Percentiles rank a stretch among this genome's conserved stretches.
Conservation (phyloP, 2,888 invertebrate species). For the Apantesis nais region DNA sequence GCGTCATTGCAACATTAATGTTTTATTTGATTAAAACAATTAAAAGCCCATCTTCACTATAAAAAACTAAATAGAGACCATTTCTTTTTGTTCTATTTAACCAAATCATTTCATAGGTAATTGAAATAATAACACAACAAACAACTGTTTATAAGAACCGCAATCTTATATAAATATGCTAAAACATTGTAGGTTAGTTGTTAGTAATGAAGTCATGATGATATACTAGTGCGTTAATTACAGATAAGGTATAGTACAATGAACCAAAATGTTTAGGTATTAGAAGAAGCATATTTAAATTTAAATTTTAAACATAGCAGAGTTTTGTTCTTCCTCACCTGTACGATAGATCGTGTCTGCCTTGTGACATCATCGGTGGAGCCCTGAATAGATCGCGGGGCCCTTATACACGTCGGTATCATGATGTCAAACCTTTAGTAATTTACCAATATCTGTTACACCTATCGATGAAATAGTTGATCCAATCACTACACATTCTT, state of each 20-base stretch:
- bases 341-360: conserved; percentile 89
- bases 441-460: conserved; percentile 19
- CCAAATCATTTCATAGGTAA: too few species aligned
- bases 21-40: too few species aligned
- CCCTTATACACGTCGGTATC: conserved; percentile 90
- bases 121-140: not conserved
- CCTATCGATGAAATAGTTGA: conserved; percentile 4
- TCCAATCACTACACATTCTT: conserved; percentile 32
- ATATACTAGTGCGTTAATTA: not conserved
- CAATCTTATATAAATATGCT: not conserved
- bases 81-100: too few species aligned
- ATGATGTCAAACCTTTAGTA: conserved; percentile 66
- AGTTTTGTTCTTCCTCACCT: conserved; percentile 78
- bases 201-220: not conserved
- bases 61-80: too few species aligned
- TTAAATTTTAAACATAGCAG: not conserved
- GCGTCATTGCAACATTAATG: too few species aligned
- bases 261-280: conserved; percentile 5
- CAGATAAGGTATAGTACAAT: conserved; percentile 3
- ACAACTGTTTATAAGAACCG: not conserved
- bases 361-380: conserved; percentile 91
- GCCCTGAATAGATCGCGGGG: conserved; percentile 89
- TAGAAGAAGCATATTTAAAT: not conserved
- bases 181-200: not conserved
- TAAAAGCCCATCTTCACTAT: too few species aligned